Evolutionary conservation across 2,888 invertebrate species (phyloP), one percentile per base, ranked within the genome.

Genomic region (Xanthostigma xanthostigma): DNA sequence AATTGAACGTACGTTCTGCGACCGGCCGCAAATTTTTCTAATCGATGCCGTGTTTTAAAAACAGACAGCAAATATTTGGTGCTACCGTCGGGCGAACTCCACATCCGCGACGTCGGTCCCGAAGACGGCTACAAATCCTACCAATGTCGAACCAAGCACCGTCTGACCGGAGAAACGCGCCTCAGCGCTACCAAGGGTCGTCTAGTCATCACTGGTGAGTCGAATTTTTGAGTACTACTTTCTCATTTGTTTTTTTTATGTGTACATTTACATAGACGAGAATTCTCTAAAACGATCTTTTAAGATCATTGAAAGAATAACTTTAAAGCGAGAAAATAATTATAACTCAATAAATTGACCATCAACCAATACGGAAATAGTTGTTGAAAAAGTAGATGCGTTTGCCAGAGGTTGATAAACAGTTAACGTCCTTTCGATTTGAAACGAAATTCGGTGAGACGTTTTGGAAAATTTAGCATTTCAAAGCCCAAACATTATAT

Each of bases 1-100:
- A 27, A 27, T 27, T 27, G 5, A 27, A 27, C 6, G 4, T 27
- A 27, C 27, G 27, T 6, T 27, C 6, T 27, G 27, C 6, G 27
- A 13, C 9, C 9, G 8, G n/a, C 1, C 5, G n/a, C 11, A 10
- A 8, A 8, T 35, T 44, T 10, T 8, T 44, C 10, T 11, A 33
- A 34, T 17, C 14, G 14, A 9, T 9, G 11, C 10, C 13, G 36
- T 11, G 36, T 35, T 45, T 13, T 39, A 27, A 37, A 37, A 55
- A 58, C 74, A 94, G 95, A 93, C 71, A 92, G 91, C 59, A 92
- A 95, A 78, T 92, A 93, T 65, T 79, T 94, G 67, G 93, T 95
- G 41, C 74, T 95, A 52, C 89, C 92, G 56, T 90, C 92, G 61
- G 95, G 95, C 55, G 94, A 95, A 70, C 76, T 96, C 55, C 94